Evolutionary conservation across 2,797 vertebrate genomes (phyloP), one percentile per base, ranked within the genome.

Genomic region (Cercopithecus petaurista): DNA sequence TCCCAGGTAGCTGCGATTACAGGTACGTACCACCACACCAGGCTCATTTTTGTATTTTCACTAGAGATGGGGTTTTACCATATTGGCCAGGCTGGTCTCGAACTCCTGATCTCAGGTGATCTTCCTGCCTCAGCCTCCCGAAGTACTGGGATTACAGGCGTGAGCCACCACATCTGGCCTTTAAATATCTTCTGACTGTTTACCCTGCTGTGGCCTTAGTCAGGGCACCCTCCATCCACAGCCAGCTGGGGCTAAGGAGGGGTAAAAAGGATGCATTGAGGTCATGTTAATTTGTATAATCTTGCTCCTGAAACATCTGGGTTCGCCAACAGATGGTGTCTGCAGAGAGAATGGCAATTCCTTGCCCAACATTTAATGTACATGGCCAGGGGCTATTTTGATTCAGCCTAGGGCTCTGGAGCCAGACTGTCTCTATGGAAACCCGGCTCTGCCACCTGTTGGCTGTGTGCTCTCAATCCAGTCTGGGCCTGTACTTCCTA

Each of bases 81-180:
- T 61, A 13, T 61, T 61, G 59, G 59, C 59, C 61, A 64, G 61
- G 28, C 30, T 64, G 30, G 30, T 64, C 61, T 64, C 6, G 15
- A 64, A 64, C 30, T 64, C 6, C 61, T 33, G 61, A 64, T 30
- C 61, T 64, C 30, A 33, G 61, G 14, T 33, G 13, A 15, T 64
- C 61, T 0, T 3, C 13, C 61, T 2, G 30, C 30, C 61, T 33
- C 13, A 7, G 30, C 61, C 61, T 64, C 61, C 61, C 61, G 15
- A 64, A 33, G 61, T 33, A 1, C 61, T 33, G 6, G 14, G 61
- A 64, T 64, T 33, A 15, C 2, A 64, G 30, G 61, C 1, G 3
- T 3, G 3, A 15, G 33, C 30, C 30, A 15, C 30, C 3, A 1
- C 13, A 1, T 1, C 30, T 7, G 3, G 61, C 13, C 30, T 55